These are phyloP conservation scores for Ceramica pisi DNA, from an alignment of 2,888 invertebrate species.

Conservation along the genomic window DNA sequence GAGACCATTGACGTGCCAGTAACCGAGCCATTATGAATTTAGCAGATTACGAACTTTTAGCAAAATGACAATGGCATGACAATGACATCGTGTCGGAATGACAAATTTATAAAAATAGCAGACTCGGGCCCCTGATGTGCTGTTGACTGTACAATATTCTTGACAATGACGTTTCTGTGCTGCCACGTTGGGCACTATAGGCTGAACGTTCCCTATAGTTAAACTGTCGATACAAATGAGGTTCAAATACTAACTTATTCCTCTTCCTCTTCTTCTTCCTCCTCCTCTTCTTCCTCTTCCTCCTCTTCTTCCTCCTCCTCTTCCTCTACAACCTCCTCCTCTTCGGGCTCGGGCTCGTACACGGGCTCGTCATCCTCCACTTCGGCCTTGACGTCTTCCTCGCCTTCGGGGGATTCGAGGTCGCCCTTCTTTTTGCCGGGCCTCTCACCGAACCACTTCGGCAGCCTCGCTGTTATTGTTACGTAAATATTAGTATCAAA, in stretches of 20 bases:
- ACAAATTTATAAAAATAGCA: too few species aligned
- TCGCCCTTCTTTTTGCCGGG: slow-evolving; percentile 98
- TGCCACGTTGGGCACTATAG: too few species aligned
- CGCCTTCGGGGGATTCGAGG: slow-evolving; percentile 97
- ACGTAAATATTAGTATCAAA: slow-evolving; percentile 14
- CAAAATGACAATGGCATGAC: too few species aligned
- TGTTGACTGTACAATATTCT: too few species aligned
- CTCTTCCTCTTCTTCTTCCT: slow-evolving; percentile 84
- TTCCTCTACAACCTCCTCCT: slow-evolving; percentile 93
- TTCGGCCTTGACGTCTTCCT: slow-evolving; percentile 95
- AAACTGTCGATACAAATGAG: neutral
- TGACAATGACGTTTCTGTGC: too few species aligned
- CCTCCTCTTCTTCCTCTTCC: slow-evolving; percentile 92
- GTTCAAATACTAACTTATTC: slow-evolving; percentile 87
- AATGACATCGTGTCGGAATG: too few species aligned
- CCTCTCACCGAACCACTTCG: slow-evolving; percentile 98
- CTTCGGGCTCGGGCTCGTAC: slow-evolving; percentile 93
- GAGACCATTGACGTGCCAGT: too few species aligned
- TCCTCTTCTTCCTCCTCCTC: slow-evolving; percentile 94
- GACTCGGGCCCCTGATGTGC: too few species aligned
- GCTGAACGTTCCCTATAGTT: too few species aligned
- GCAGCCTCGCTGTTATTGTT: slow-evolving; percentile 94
- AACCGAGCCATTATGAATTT: too few species aligned
- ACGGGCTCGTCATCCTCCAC: slow-evolving; percentile 93
- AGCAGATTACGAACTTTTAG: too few species aligned